Evolutionary conservation across 2,113 vertebrate species (phyloP).

Genomic region (Dipodomys merriami): DNA sequence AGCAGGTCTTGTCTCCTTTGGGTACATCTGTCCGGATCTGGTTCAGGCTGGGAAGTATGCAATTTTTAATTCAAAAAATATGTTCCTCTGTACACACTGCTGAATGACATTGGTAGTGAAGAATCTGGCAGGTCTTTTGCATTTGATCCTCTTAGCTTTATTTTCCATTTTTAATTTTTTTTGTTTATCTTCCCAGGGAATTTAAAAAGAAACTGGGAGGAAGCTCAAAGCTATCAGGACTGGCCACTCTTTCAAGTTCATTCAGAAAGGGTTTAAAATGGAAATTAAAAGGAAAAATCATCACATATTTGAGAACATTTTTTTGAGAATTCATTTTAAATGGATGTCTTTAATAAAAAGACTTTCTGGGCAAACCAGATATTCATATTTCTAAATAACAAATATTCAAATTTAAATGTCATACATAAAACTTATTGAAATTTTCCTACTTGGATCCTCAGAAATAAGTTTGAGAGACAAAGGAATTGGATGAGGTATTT

Average conservation of each 20-base stretch:
- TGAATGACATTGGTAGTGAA: not conserved
- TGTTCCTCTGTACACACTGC: not conserved
- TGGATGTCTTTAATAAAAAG: constrained; percentile 8
- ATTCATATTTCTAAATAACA: constrained; percentile 57
- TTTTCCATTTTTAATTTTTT: constrained; percentile 39
- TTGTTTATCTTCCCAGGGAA: constrained; percentile 42
- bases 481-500: not conserved
- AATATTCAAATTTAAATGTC: constrained; percentile 35
- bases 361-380: constrained; percentile 24
- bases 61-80: constrained; percentile 34
- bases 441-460: constrained; percentile 28
- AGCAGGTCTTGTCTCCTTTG: not conserved
- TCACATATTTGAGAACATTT: constrained; percentile 48
- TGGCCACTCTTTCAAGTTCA: constrained; percentile 18
- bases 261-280: constrained; percentile 49
- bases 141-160: not conserved
- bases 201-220: constrained; percentile 52
- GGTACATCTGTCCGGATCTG: not conserved
- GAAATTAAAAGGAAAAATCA: not conserved
- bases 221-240: constrained; percentile 48
- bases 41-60: not conserved
- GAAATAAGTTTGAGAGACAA: constrained; percentile 41
- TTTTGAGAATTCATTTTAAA: constrained; percentile 43
- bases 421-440: constrained; percentile 28
- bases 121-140: not conserved